Conservation (phyloP, 2,797 vertebrate genomes). For the Clarias laeviceps region DNA sequence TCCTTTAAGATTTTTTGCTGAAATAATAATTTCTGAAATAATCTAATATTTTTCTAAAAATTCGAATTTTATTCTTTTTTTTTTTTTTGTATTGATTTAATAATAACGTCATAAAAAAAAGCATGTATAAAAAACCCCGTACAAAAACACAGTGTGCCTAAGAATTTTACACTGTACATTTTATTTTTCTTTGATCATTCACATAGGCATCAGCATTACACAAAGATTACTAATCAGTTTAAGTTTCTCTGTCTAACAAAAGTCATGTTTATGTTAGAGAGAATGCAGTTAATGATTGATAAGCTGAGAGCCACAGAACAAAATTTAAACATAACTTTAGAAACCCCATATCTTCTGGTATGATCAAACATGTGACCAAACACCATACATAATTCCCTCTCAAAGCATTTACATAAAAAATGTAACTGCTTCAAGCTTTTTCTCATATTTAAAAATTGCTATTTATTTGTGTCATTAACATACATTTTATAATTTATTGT, state of each 20-base stretch:
- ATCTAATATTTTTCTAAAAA: too few species aligned
- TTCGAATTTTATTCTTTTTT: too few species aligned
- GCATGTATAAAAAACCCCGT: too few species aligned
- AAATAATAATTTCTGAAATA: too few species aligned
- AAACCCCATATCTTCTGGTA: neutral
- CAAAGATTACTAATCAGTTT: slow-evolving; percentile 5
- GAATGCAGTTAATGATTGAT: slow-evolving; percentile 37
- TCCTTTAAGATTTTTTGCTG: too few species aligned
- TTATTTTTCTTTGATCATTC: slow-evolving; percentile 1
- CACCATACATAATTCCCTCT: neutral
- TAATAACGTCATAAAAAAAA: too few species aligned
- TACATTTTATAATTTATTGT: neutral
- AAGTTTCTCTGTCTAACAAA: neutral
- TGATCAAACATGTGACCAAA: neutral
- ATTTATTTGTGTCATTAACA: neutral
- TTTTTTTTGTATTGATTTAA: too few species aligned
- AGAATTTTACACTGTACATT: neutral
- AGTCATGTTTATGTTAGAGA: slow-evolving; percentile 10
- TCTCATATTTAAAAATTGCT: neutral
- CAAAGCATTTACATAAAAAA: neutral
- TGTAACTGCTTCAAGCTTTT: neutral
- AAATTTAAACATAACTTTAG: neutral
- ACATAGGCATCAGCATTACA: neutral
- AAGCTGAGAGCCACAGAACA: neutral
- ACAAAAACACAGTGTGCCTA: too few species aligned